Percentiles rank a stretch among this genome's conserved stretches.
Conservation (phyloP, 1,140 invertebrate species). For the Halictus rubicundus region DNA sequence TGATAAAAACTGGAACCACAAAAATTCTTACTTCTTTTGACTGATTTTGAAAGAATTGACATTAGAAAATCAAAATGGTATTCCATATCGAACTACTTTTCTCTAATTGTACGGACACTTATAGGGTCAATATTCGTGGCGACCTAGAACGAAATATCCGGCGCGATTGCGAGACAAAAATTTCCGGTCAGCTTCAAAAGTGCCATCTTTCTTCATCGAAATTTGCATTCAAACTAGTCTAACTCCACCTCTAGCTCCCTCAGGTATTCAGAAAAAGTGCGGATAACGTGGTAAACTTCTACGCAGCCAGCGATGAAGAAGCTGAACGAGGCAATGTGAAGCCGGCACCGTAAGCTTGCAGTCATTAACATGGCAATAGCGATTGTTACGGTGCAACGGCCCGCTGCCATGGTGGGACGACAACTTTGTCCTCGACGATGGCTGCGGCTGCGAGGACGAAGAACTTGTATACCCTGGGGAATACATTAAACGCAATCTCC, state of each 20-base stretch:
- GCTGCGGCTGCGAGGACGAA: constrained; percentile 45
- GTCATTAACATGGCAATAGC: constrained; percentile 62
- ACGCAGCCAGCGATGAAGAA: constrained; percentile 35
- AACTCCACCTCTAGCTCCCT: neutral
- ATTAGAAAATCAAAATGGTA: too few relatives aligned
- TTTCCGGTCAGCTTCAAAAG: neutral
- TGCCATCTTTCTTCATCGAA: neutral
- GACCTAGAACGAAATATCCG: neutral
- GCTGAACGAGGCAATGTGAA: constrained; percentile 23
- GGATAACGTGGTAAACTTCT: constrained; percentile 45
- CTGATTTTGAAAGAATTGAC: too few relatives aligned
- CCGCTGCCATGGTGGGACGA: constrained; percentile 37
- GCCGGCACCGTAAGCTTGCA: constrained; percentile 6
- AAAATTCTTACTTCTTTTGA: too few relatives aligned
- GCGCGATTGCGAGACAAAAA: neutral
- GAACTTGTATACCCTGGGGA: constrained; percentile 58
- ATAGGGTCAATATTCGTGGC: too few relatives aligned
- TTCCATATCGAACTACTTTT: too few relatives aligned
- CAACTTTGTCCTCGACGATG: constrained; percentile 56
- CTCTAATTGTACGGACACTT: too few relatives aligned
- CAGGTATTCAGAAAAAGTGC: constrained; percentile 5
- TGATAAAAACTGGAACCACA: too few relatives aligned
- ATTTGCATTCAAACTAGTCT: constrained; percentile 40
- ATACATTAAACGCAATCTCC: constrained; percentile 64
- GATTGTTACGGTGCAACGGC: constrained; percentile 51